These are phyloP conservation scores for Chironomus tepperi DNA, from an alignment of 1,140 invertebrate genomes.

Conservation along the genomic window DNA sequence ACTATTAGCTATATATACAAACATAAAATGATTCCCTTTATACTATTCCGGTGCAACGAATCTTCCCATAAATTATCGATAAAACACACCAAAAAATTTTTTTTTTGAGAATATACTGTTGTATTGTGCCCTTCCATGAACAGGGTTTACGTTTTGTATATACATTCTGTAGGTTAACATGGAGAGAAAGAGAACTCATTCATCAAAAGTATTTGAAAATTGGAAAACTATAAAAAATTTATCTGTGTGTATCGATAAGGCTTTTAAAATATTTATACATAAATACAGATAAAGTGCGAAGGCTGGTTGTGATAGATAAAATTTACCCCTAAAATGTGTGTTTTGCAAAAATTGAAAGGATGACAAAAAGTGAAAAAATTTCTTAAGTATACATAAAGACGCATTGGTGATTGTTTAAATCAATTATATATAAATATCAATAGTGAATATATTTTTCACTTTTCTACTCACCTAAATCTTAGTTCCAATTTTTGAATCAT, in stretches of 20 bases:
- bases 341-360: too few species aligned
- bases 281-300: not conserved
- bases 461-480: too few species aligned
- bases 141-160: not conserved
- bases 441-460: too few species aligned
- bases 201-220: constrained; percentile 14
- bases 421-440: too few species aligned
- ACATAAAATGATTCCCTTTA: not conserved
- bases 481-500: too few species aligned
- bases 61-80: constrained; percentile 21
- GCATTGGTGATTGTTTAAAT: too few species aligned
- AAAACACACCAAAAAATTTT: not conserved
- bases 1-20: not conserved
- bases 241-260: not conserved
- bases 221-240: constrained; percentile 22
- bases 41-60: not conserved
- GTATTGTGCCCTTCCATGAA: too few species aligned
- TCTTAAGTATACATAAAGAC: too few species aligned
- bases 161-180: not conserved
- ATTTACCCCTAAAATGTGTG: too few species aligned
- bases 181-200: not conserved
- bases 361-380: too few species aligned
- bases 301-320: too few species aligned
- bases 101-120: not conserved
- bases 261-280: not conserved